Percentiles rank a stretch among this genome's conserved stretches.
These are phyloP conservation scores for Poecilia wingei DNA, from an alignment of 2,797 vertebrate genomes.

Conservation along the genomic window DNA sequence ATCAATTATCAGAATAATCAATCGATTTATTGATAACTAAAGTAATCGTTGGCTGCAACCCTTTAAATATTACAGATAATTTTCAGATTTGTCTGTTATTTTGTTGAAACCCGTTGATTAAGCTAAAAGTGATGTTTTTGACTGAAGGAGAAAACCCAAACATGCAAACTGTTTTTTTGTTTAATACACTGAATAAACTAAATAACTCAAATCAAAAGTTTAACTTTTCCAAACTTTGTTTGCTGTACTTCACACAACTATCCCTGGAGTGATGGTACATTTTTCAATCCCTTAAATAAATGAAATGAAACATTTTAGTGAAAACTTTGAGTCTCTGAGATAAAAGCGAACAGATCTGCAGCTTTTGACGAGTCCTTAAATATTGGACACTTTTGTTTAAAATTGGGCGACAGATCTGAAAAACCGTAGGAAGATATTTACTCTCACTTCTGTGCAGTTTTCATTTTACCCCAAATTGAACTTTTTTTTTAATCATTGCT, in stretches of 20 bases:
- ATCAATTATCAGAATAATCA: too few species aligned
- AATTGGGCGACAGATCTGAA: neutral
- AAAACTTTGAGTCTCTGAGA: neutral
- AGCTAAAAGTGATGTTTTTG: too few species aligned
- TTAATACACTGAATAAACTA: too few species aligned
- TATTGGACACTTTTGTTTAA: neutral
- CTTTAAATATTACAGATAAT: too few species aligned
- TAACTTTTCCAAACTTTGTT: neutral
- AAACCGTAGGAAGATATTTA: neutral
- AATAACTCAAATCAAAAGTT: neutral
- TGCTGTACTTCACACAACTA: neutral
- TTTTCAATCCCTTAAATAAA: neutral
- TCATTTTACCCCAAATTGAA: neutral
- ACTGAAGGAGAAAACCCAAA: too few species aligned
- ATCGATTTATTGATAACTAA: too few species aligned
- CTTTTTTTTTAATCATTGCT: neutral
- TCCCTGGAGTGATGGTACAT: neutral
- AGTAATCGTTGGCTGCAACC: too few species aligned
- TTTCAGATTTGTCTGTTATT: too few species aligned
- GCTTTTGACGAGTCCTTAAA: neutral
- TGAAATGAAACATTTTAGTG: neutral
- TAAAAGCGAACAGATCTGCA: neutral
- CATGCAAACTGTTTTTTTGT: too few species aligned
- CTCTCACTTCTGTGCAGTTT: neutral
- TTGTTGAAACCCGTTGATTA: too few species aligned